Evolutionary conservation across 2,797 vertebrate species (phyloP).

Genomic region (Monodelphis domestica): DNA sequence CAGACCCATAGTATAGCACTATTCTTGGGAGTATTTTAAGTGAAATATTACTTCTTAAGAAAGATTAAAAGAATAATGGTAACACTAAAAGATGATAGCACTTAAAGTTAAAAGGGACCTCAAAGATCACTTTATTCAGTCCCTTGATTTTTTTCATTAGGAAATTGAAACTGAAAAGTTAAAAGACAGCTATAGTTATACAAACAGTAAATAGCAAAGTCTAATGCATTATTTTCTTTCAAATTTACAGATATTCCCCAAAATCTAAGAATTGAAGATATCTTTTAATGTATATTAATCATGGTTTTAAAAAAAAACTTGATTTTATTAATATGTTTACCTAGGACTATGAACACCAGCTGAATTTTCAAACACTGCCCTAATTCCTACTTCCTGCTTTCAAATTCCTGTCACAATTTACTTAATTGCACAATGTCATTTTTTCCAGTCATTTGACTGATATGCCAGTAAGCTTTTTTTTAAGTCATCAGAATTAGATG

Average conservation of each 20-base stretch:
- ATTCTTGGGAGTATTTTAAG: background rate
- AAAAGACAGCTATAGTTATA: background rate
- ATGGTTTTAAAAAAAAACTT: background rate
- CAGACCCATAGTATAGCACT: background rate
- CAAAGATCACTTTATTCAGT: background rate
- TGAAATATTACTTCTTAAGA: background rate
- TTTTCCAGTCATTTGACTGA: background rate
- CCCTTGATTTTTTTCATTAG: background rate
- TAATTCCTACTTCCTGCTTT: background rate
- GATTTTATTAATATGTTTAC: background rate
- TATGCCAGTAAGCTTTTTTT: background rate
- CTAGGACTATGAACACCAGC: background rate
- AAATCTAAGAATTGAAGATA: background rate
- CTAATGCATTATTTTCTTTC: background rate
- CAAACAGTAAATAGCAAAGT: background rate
- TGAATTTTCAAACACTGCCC: background rate
- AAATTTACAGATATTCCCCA: background rate
- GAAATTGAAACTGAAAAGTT: background rate
- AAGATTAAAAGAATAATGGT: background rate
- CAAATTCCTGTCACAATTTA: background rate
- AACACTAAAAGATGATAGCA: background rate
- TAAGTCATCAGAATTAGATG: background rate
- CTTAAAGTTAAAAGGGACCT: background rate
- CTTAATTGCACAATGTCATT: background rate
- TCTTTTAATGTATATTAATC: background rate